Evolutionary conservation across 2,888 invertebrate species (phyloP), one percentile per base, ranked within the genome.

Genomic region (Dasysyrphus albostriatus): DNA sequence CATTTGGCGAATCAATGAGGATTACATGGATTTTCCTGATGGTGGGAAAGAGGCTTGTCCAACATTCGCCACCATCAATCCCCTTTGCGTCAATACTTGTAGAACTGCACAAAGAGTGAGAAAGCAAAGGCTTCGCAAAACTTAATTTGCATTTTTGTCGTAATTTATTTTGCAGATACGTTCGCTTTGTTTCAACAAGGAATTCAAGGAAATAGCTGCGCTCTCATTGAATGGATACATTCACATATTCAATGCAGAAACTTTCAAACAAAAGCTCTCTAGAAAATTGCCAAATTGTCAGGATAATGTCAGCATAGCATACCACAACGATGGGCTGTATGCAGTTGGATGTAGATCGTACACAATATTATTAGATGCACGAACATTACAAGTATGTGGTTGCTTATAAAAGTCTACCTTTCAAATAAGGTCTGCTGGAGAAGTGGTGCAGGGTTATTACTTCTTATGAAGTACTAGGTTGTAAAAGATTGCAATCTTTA

Each of bases 291-390:
- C 97, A 1, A 97, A 97, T 80, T 96, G 96, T 88, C 96, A 97
- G 92, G 98, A 98, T 93, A 98, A 98, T 91, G 98, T 98, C 44
- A 98, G 98, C 91, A 94, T 98, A 90, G 96, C 98, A 42, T 97
- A 94, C 47, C 96, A 98, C 92, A 96, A 96, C 80, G 96, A 96
- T 90, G 97, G 97, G 29, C 93, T 98, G 56, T 98, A 98, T 93
- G 98, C 98, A 1, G 96, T 98, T 59, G 99, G 98, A 0, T 98
- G 98, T 91, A 96, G 98, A 89, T 98, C 98, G 0, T 98, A 98
- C 92, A 98, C 98, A 0, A 94, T 98, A 63, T 94, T 98, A 19
- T 93, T 98, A 83, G 98, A 99, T 93, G 96, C 98, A 37, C 94
- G 98, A 89, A 97, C 98, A 32, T 93, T 98, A 83, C 97, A 96